A percentile compares a stretch with the other conserved stretches of the same genome.
Conservation (phyloP, 2,113 vertebrate species). For the Ornithorhynchus anatinus region DNA sequence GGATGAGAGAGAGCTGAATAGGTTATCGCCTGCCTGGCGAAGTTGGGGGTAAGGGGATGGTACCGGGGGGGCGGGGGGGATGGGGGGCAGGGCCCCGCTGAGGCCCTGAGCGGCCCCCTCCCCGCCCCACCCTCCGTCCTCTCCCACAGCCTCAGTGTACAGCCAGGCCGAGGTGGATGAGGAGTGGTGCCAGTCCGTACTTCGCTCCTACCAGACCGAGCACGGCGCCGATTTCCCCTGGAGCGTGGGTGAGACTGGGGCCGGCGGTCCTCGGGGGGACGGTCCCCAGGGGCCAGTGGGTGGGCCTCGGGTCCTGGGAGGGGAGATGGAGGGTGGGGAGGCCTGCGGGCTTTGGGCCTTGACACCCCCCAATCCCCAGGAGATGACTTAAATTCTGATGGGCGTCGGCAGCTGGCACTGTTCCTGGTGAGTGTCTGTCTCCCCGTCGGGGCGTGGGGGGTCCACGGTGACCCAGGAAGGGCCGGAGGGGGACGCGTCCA, state of each 20-base stretch:
- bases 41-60: too few species aligned
- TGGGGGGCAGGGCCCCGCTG: background rate
- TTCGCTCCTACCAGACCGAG: constrained; percentile 84
- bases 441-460: background rate
- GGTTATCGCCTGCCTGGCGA: too few species aligned
- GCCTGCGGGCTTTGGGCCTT: accelerated
- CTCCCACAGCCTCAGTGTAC: constrained; percentile 76
- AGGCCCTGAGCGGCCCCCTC: background rate
- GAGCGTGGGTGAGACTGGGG: constrained; percentile 80
- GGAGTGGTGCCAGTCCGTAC: constrained; percentile 87
- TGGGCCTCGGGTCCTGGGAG: background rate
- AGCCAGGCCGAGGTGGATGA: constrained; percentile 85
- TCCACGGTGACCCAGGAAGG: background rate
- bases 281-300: background rate
- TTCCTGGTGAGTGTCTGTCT: constrained; percentile 78
- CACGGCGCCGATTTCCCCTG: constrained; percentile 80
- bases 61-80: too few species aligned
- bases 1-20: too few species aligned
- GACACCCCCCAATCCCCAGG: constrained; percentile 62
- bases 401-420: constrained; percentile 82
- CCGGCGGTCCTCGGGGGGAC: background rate
- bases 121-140: background rate
- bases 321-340: background rate
- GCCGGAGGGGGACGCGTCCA: background rate
- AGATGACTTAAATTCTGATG: constrained; percentile 83